Evolutionary conservation across 2,797 vertebrate genomes (phyloP), one percentile per base, ranked within the genome.

Genomic region (Sebastes minor): DNA sequence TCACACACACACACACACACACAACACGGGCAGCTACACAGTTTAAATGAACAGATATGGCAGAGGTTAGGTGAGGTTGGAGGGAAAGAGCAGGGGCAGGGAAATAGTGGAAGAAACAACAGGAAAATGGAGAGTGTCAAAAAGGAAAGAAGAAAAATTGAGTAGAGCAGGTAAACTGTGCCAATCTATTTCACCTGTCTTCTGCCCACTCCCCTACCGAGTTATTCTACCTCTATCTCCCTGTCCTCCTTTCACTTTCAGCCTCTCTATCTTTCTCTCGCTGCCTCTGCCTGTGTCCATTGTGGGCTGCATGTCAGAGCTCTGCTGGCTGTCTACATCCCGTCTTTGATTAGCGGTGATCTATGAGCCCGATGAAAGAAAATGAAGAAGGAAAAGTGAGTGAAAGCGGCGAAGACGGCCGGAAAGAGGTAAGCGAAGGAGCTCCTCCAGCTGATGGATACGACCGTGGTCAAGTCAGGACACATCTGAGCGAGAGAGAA

Each of bases 301-400:
- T 85, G 75, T 81, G 82, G 20, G 55, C 78, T 62, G 70, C 57
- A 3, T 83, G 83, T 84, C 82, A 80, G 78, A 75, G 80, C 82
- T 76, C 78, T 46, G 52, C 52, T 20, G 66, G 71, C 74, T 81
- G 76, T 92, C 83, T 71, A 62, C 42, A 22, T 86, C 81, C 87
- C 25, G 71, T 79, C 83, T 86, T 83, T 82, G 77, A 87, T 91
- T 88, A 86, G 63, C 81, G 56, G 67, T 86, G 88, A 88, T 91
- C 79, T 84, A 81, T 62, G 76, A 71, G 76, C 52, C 67, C 12
- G 23, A 75, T 68, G 75, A 86, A 78, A 76, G 80, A 69, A 49
- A 74, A 80, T 28, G 77, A 81, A 85, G 73, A 73, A 71, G 72
- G 46, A 76, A 66, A 82, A 80, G 74, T 70, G 57, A 83, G 25